A percentile compares a stretch with the other conserved stretches of the same genome.
phyloP scores from a whole-genome alignment of 2,797 vertebrate species.

The Notamacropus eugenii region DNA sequence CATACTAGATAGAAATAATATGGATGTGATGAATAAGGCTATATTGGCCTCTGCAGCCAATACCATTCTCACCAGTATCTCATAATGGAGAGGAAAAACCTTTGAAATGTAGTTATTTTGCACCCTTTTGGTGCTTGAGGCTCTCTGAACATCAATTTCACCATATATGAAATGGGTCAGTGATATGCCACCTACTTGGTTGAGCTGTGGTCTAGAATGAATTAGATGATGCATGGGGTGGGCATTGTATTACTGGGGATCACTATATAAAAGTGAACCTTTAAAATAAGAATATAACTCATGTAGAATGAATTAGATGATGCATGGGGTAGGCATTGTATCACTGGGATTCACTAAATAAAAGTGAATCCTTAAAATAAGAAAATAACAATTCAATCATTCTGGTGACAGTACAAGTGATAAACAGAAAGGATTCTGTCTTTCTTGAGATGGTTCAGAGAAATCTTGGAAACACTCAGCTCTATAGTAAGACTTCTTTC shows the following conservation, averaged over 20 bases:
- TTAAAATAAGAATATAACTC: neutral
- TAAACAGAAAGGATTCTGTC: neutral
- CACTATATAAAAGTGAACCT: neutral
- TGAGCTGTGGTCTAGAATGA: neutral
- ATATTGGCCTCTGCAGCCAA: neutral
- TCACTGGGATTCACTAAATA: neutral
- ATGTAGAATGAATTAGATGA: neutral
- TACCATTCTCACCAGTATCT: neutral
- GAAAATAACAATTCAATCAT: neutral
- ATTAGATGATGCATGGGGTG: neutral
- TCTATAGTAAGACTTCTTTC: neutral
- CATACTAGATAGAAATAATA: neutral
- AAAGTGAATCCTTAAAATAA: neutral
- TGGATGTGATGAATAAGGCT: neutral
- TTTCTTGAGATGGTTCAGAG: neutral
- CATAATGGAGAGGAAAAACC: neutral
- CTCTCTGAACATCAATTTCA: neutral
- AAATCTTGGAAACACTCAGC: neutral
- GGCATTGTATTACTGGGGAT: neutral
- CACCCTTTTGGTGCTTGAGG: neutral
- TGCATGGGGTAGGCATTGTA: neutral
- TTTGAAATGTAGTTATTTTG: neutral
- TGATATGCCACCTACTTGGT: neutral
- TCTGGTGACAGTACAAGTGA: neutral
- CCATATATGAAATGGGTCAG: neutral